Evolutionary conservation across 2,797 vertebrate species (phyloP), one percentile per base, ranked within the genome.

Genomic region (Capromys pilorides): DNA sequence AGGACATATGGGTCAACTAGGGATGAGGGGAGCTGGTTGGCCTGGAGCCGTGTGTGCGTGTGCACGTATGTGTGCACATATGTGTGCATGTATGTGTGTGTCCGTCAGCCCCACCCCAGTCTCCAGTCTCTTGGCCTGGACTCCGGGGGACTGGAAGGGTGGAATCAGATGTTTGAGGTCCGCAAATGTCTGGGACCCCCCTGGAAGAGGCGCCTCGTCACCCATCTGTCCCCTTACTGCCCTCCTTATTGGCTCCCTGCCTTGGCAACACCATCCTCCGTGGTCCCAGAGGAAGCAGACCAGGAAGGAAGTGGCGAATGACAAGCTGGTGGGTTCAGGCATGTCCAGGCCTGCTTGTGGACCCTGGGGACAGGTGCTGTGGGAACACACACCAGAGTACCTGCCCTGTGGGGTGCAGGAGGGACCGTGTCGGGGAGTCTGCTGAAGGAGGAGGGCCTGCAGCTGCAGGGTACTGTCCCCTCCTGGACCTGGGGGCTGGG

Each of bases 41-140:
- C 22, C 28, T 54, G 75, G 81, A 71, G 39, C 49, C 5, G 1
- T 22, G 66, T 0, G 84, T 28, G 41, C 2, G 19, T 6, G n/a
- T 62, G 51, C 13, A 18, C 28, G n/a, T 54, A 31, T 11, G 62
- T 21, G 62, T 19, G 33, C 1, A 0, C 19, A 22, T 13, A 2
- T 33, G 67, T 6, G 49, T 73, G 33, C 54, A 26, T 19, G 4
- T 21, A 2, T 18, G 69, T 11, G 33, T 39, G 41, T 73, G 18
- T 33, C 1, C 21, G 6, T 11, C 9, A 0, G 19, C 18, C 64
- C 11, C 61, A 18, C 28, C 14, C 75, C 2, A 6, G 0, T 14
- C 49, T 66, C 80, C 80, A 51, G 62, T 45, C 66, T 10, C 82
- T 85, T 33, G 66, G 41, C 71, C 59, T 22, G 51, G 19, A 87